These are phyloP conservation scores for Nothobranchius furzeri DNA, from an alignment of 2,113 vertebrate genomes.

Conservation along the genomic window DNA sequence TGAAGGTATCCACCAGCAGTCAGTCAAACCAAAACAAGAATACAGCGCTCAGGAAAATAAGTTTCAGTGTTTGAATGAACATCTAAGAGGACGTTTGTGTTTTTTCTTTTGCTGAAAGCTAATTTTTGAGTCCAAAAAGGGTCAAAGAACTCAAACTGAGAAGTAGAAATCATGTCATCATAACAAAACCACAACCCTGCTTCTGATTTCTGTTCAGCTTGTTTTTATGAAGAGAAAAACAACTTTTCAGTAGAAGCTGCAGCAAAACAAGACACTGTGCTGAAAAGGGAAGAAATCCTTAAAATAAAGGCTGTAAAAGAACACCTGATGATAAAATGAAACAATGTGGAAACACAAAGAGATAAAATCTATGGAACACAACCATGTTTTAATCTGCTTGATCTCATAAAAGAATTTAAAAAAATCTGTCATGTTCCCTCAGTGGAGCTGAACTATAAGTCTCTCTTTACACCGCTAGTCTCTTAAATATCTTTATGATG, in stretches of 20 bases:
- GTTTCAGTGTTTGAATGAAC: neutral
- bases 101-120: too few relatives aligned
- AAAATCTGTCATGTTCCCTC: conserved; percentile 48
- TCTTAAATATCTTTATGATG: conserved; percentile 84
- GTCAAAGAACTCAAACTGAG: neutral
- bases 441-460: conserved; percentile 69
- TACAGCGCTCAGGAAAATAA: neutral
- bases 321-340: neutral
- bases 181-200: neutral
- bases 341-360: conserved; percentile 28
- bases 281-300: neutral
- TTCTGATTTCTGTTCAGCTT: neutral
- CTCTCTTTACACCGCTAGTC: conserved; percentile 75
- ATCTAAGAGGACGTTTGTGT: neutral
- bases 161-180: neutral
- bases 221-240: neutral
- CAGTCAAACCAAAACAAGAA: neutral
- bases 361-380: conserved; percentile 70
- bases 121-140: neutral
- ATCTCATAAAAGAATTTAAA: conserved; percentile 79
- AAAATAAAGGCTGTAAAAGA: neutral
- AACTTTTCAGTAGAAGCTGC: neutral
- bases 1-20: neutral
- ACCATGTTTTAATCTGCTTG: conserved; percentile 84
- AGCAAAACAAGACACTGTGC: neutral